Conservation (phyloP, 2,113 vertebrate species). For the Varanus salvator region DNA sequence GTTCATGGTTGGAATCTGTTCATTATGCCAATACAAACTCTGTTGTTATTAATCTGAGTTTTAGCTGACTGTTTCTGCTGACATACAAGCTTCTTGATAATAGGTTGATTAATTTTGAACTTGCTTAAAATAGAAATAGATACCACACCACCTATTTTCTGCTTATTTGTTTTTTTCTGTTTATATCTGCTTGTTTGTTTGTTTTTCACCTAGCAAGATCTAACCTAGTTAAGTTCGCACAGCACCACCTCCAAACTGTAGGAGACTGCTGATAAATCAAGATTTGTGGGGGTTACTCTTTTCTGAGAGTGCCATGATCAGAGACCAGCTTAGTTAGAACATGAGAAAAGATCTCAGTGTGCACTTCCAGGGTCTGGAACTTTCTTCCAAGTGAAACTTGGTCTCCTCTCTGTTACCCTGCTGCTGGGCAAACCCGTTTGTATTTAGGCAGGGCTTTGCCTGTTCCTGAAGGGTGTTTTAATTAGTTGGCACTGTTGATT, state of each 20-base stretch:
- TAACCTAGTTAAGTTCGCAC: neutral
- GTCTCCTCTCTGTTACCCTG: too few relatives aligned
- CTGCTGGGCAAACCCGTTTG: too few relatives aligned
- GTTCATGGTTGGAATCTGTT: slow-evolving; percentile 58
- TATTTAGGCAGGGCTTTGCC: too few relatives aligned
- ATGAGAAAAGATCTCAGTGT: too few relatives aligned
- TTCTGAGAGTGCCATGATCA: neutral
- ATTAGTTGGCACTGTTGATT: too few relatives aligned
- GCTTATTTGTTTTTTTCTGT: neutral
- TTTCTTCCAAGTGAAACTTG: too few relatives aligned
- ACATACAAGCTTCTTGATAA: slow-evolving; percentile 12
- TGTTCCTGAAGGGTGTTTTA: too few relatives aligned
- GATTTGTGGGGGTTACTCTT: neutral
- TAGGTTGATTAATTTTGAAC: slow-evolving; percentile 28
- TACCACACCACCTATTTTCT: neutral
- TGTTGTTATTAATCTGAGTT: slow-evolving; percentile 53
- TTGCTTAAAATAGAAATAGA: slow-evolving; percentile 29
- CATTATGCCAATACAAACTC: slow-evolving; percentile 44
- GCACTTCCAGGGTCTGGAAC: too few relatives aligned
- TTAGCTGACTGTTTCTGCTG: neutral
- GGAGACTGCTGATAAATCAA: neutral
- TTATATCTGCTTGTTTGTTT: neutral
- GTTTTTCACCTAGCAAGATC: neutral
- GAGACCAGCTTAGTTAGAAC: too few relatives aligned
- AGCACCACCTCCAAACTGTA: neutral